Conservation (phyloP, 2,113 vertebrate genomes). For the Sciurus niger region DNA sequence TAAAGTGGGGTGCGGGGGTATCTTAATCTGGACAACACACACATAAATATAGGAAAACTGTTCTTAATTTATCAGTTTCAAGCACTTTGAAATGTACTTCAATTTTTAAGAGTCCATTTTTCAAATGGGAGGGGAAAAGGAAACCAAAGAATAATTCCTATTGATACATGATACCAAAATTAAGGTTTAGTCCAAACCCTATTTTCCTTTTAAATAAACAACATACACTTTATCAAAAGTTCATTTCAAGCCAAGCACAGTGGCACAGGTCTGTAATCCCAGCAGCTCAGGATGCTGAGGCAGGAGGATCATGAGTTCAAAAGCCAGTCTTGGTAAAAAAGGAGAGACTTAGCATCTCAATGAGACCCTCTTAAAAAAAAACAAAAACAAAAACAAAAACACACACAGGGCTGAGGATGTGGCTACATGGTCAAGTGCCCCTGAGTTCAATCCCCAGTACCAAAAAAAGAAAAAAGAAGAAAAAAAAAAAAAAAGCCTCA, state of each 20-base stretch:
- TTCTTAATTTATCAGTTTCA: conserved; percentile 14
- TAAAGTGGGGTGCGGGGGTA: not conserved
- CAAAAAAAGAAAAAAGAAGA: too few species aligned
- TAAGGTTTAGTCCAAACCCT: not conserved
- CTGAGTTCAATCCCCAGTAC: too few species aligned
- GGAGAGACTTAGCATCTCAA: too few species aligned
- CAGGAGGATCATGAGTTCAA: too few species aligned
- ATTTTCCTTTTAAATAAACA: not conserved
- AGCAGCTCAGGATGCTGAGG: too few species aligned
- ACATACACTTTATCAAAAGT: conserved; percentile 5
- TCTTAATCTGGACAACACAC: not conserved
- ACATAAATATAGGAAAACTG: not conserved
- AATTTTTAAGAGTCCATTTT: not conserved
- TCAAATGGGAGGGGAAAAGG: not conserved
- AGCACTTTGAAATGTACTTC: conserved; percentile 28
- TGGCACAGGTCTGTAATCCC: too few species aligned
- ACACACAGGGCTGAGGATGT: too few species aligned
- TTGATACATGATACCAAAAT: not conserved
- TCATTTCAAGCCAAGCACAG: not conserved
- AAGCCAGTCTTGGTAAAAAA: too few species aligned
- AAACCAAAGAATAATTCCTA: not conserved
- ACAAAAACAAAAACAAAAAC: too few species aligned
- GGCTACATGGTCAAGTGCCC: too few species aligned
- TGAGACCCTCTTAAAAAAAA: too few species aligned
- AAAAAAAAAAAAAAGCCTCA: too few species aligned